Conservation (phyloP, 2,797 vertebrate genomes). For the Carduelis carduelis region DNA sequence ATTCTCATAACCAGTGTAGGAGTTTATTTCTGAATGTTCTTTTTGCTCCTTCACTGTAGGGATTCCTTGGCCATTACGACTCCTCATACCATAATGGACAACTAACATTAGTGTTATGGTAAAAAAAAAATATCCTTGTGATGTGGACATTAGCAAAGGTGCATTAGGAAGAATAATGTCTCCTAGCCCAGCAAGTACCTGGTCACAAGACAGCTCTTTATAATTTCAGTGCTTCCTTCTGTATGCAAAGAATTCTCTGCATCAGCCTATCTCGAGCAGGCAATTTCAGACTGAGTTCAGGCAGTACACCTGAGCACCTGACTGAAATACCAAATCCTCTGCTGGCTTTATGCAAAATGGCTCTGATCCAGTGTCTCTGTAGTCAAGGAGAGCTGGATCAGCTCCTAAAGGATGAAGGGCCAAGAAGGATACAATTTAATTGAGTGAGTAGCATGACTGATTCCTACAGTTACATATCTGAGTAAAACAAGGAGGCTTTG, state of each 20-base stretch:
- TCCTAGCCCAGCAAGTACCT: neutral
- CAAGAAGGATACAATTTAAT: slow-evolving; percentile 43
- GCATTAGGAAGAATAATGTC: slow-evolving; percentile 56
- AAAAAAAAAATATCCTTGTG: neutral
- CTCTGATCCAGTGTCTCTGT: neutral
- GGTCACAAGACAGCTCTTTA: neutral
- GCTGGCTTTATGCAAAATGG: slow-evolving; percentile 1
- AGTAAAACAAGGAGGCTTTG: slow-evolving; percentile 45
- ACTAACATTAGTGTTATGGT: slow-evolving; percentile 50
- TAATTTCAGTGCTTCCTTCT: slow-evolving; percentile 45
- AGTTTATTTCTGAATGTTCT: slow-evolving; percentile 3
- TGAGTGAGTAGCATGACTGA: slow-evolving; percentile 14
- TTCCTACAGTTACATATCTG: slow-evolving; percentile 33
- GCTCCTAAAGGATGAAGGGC: slow-evolving; percentile 18
- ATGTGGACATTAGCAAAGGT: slow-evolving; percentile 56
- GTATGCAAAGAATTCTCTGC: neutral
- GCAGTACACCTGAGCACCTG: slow-evolving; percentile 20
- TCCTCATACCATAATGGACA: slow-evolving; percentile 21
- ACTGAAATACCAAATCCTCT: slow-evolving; percentile 48
- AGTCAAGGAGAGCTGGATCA: slow-evolving; percentile 43
- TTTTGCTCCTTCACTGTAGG: slow-evolving; percentile 47
- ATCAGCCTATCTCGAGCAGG: neutral
- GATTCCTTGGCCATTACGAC: slow-evolving; percentile 43
- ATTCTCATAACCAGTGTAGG: neutral
- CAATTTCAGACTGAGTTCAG: slow-evolving; percentile 22